Conservation (phyloP, 2,888 invertebrate species). For the Platycnemis pennipes region DNA sequence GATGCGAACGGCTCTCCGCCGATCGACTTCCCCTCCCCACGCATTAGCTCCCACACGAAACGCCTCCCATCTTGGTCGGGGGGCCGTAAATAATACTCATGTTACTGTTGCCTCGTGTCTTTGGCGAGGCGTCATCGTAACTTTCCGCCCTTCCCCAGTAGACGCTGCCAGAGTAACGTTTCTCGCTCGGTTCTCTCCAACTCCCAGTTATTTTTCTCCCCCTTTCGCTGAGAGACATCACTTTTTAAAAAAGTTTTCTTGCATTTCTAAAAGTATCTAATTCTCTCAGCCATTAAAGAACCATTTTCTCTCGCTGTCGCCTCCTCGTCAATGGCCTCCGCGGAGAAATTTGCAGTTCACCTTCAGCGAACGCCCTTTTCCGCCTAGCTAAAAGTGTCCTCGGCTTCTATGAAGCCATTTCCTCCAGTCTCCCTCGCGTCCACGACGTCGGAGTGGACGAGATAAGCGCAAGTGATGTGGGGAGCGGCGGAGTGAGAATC, state of each 20-base stretch:
- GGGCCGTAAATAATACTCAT: slow-evolving; percentile 29
- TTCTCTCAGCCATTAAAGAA: not conserved
- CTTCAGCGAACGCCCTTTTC: slow-evolving; percentile 11
- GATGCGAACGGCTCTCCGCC: not conserved
- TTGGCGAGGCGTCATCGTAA: not conserved
- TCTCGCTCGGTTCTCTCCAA: slow-evolving; percentile 5
- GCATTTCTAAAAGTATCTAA: not conserved
- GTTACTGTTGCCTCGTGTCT: slow-evolving; percentile 16
- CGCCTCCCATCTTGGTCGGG: not conserved
- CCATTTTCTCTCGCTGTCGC: slow-evolving; percentile 6
- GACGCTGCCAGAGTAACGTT: slow-evolving; percentile 3
- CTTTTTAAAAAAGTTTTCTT: not conserved
- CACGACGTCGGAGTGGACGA: not conserved
- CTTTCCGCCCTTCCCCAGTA: not conserved
- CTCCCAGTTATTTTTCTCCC: not conserved
- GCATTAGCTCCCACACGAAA: not conserved
- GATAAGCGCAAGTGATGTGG: not conserved
- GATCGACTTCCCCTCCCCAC: not conserved
- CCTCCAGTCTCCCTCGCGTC: not conserved
- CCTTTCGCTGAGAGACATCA: not conserved
- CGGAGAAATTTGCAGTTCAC: slow-evolving; percentile 38
- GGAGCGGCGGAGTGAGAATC: not conserved
- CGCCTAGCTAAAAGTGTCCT: not conserved
- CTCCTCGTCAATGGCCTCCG: slow-evolving; percentile 21
- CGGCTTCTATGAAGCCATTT: slow-evolving; percentile 17